Evolutionary conservation across 2,113 vertebrate species (phyloP).

Genomic region (Natator depressus): DNA sequence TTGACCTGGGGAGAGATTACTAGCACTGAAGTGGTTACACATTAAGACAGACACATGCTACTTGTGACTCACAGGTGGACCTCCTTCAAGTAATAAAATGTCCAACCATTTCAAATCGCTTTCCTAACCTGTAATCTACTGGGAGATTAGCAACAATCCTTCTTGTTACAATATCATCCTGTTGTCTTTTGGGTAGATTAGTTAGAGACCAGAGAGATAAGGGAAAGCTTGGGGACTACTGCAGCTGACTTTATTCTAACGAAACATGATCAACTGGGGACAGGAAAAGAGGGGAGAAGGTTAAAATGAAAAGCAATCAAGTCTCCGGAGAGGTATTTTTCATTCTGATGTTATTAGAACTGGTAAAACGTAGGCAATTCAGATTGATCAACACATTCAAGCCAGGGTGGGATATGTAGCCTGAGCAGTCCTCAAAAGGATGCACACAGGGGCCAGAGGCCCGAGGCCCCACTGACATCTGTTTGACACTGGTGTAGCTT

Average conservation of each 20-base stretch:
- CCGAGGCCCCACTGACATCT: not conserved
- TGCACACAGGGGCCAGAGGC: accelerated
- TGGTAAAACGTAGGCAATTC: not conserved
- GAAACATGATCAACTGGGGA: not conserved
- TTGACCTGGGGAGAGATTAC: conserved; percentile 38
- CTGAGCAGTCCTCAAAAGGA: accelerated
- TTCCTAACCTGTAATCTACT: not conserved
- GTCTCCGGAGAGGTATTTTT: not conserved
- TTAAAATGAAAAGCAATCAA: not conserved
- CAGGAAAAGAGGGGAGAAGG: not conserved
- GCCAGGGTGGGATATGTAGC: not conserved
- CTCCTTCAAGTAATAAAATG: conserved; percentile 20
- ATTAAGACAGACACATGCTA: not conserved
- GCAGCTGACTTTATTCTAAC: not conserved
- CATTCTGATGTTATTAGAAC: accelerated
- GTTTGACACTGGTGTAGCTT: not conserved
- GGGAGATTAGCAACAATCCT: conserved; percentile 9
- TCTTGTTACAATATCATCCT: not conserved
- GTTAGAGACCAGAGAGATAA: not conserved
- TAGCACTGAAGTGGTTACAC: not conserved
- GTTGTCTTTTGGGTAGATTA: not conserved
- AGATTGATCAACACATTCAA: not conserved
- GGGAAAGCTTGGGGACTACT: not conserved
- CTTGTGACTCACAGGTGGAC: conserved; percentile 10
- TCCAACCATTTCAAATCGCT: conserved; percentile 24